phyloP scores from a whole-genome alignment of 2,888 invertebrate genomes.

The Eretmocerus hayati region DNA sequence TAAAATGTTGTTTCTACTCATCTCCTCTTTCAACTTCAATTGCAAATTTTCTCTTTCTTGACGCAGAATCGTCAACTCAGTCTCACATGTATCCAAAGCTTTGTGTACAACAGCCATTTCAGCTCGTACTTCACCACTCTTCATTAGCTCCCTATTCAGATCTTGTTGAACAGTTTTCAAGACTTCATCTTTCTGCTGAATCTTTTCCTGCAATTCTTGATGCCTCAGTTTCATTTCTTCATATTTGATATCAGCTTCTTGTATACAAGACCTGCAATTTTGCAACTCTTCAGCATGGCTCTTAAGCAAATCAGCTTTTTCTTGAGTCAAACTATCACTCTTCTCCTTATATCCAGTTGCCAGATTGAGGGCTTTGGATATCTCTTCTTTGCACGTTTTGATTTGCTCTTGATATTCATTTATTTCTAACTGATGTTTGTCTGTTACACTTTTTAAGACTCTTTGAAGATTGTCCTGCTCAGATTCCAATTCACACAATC shows the following conservation, averaged over 20 bases:
- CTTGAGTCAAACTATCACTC: conserved; percentile 37
- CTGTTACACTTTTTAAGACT: conserved; percentile 48
- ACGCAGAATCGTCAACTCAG: conserved; percentile 45
- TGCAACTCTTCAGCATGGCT: conserved; percentile 41
- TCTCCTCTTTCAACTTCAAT: conserved; percentile 52
- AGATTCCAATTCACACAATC: conserved; percentile 42
- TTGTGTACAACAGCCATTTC: conserved; percentile 43
- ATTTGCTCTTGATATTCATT: conserved; percentile 52
- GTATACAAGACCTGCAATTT: conserved; percentile 37
- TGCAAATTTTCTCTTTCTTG: conserved; percentile 51
- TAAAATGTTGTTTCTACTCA: conserved; percentile 46
- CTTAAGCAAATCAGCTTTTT: conserved; percentile 39
- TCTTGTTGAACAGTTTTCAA: conserved; percentile 38
- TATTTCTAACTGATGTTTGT: conserved; percentile 49
- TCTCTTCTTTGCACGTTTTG: conserved; percentile 61
- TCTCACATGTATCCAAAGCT: conserved; percentile 42
- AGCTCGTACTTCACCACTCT: conserved; percentile 36
- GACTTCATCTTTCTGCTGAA: conserved; percentile 33
- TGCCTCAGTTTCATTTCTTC: conserved; percentile 36
- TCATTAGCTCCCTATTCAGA: conserved; percentile 38
- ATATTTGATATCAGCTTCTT: conserved; percentile 38
- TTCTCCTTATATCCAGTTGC: conserved; percentile 47
- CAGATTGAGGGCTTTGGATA: conserved; percentile 63
- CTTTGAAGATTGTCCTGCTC: conserved; percentile 43
- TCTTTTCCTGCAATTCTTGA: conserved; percentile 34